Evolutionary conservation across 2,888 invertebrate genomes (phyloP).

Genomic region (Pogonocherus hispidulus): DNA sequence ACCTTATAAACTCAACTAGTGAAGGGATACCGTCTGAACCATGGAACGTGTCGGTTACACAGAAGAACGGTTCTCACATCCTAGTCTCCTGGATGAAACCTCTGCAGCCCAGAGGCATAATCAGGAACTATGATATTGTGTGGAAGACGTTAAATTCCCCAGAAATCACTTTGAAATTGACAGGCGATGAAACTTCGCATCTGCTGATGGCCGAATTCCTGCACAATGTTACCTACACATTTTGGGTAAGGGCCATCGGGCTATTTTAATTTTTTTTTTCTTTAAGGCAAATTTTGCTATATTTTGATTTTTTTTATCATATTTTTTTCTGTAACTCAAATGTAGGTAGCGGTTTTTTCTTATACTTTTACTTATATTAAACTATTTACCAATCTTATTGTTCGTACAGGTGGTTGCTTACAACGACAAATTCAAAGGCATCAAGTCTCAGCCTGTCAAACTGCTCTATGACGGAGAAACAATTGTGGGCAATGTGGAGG

Average conservation of each 20-base stretch:
- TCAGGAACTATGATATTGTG: constrained; percentile 76
- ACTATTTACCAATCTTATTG: no score
- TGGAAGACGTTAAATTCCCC: constrained; percentile 76
- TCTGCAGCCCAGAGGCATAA: constrained; percentile 73
- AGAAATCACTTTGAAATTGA: constrained; percentile 68
- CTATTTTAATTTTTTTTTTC: no score
- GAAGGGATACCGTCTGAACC: constrained; percentile 81
- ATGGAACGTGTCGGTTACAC: constrained; percentile 74
- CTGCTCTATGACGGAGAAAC: constrained; percentile 77
- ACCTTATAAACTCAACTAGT: constrained; percentile 75
- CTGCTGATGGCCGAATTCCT: constrained; percentile 72
- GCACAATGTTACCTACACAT: constrained; percentile 76
- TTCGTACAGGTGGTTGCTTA: constrained; percentile 80
- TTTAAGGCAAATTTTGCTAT: no score
- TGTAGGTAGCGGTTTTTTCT: no score
- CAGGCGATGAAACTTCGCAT: constrained; percentile 69
- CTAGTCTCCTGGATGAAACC: constrained; percentile 81
- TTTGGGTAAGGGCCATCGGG: constrained; percentile 80
- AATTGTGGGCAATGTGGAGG: constrained; percentile 74
- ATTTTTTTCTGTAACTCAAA: no score
- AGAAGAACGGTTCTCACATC: constrained; percentile 77
- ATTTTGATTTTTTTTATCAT: no score
- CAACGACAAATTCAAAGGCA: constrained; percentile 75
- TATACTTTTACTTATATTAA: no score
- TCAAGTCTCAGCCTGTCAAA: constrained; percentile 72